phyloP scores from a whole-genome alignment of 1,140 invertebrate species.

The Choristoneura fumiferana region DNA sequence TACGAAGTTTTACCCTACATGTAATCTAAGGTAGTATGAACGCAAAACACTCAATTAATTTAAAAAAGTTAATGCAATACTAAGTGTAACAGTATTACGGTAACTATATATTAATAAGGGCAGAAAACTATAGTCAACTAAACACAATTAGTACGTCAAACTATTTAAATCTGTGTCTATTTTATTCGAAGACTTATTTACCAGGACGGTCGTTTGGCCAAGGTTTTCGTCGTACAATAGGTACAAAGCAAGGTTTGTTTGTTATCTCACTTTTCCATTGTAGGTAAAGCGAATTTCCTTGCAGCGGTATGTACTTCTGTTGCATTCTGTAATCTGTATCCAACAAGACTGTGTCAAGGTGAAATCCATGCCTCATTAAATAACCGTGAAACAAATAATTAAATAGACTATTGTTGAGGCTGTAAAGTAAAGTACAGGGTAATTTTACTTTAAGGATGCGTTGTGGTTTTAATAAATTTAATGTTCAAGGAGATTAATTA shows the following conservation, averaged over 20 bases:
- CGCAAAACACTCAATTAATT: too few relatives aligned
- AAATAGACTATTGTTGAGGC: conserved; percentile 42
- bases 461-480: too few relatives aligned
- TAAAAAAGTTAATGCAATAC: too few relatives aligned
- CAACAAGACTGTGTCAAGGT: conserved; percentile 53
- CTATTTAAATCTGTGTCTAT: not conserved
- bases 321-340: conserved; percentile 29
- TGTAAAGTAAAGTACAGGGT: not conserved
- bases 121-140: too few relatives aligned
- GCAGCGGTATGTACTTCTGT: conserved; percentile 41
- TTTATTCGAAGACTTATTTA: conserved; percentile 5
- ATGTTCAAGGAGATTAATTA: too few relatives aligned
- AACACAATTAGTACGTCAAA: too few relatives aligned
- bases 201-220: not conserved
- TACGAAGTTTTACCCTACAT: too few relatives aligned
- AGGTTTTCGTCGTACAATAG: conserved; percentile 10
- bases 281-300: conserved; percentile 41
- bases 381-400: conserved; percentile 43
- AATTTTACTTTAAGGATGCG: too few relatives aligned
- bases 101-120: too few relatives aligned
- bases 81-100: too few relatives aligned
- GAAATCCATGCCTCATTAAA: conserved; percentile 33
- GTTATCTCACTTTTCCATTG: conserved; percentile 44
- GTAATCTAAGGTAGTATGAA: too few relatives aligned
- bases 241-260: conserved; percentile 34